phyloP scores from a whole-genome alignment of 2,888 invertebrate genomes.

The Pterostichus niger region DNA sequence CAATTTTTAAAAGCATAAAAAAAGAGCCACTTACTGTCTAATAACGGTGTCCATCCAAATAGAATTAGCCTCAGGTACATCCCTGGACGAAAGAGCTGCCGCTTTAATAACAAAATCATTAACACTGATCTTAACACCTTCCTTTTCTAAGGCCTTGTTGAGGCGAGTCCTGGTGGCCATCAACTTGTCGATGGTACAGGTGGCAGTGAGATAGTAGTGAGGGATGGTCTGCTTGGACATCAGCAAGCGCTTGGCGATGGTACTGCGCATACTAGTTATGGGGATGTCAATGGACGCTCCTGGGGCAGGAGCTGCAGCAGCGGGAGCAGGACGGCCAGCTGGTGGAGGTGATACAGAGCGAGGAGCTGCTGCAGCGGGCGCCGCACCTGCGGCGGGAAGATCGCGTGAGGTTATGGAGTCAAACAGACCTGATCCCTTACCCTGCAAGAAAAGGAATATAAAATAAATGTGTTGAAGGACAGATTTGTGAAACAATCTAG shows the following conservation, averaged over 20 bases:
- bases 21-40: slow-evolving; percentile 87
- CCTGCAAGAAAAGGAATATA: slow-evolving; percentile 72
- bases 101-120: slow-evolving; percentile 99
- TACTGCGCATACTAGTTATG: slow-evolving; percentile 87
- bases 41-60: slow-evolving; percentile 97
- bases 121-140: slow-evolving; percentile 92
- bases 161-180: slow-evolving; percentile 87
- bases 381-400: slow-evolving; percentile 76
- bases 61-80: slow-evolving; percentile 96
- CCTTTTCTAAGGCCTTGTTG: slow-evolving; percentile 89
- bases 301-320: slow-evolving; percentile 69
- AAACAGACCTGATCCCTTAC: slow-evolving; percentile 88
- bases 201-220: slow-evolving; percentile 96
- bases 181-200: slow-evolving; percentile 90
- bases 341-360: no score
- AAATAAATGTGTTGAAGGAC: neutral
- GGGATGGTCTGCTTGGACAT: slow-evolving; percentile 96
- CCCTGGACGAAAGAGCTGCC: slow-evolving; percentile 91
- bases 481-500: no score
- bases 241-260: slow-evolving; percentile 93
- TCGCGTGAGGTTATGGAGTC: slow-evolving; percentile 92
- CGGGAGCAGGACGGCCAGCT: slow-evolving; percentile 68
- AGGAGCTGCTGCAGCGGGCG: slow-evolving; percentile 73
- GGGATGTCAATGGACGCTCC: slow-evolving; percentile 83
- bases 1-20: neutral